Conservation (phyloP, 2,888 invertebrate species). For the Strigamia maritima region DNA sequence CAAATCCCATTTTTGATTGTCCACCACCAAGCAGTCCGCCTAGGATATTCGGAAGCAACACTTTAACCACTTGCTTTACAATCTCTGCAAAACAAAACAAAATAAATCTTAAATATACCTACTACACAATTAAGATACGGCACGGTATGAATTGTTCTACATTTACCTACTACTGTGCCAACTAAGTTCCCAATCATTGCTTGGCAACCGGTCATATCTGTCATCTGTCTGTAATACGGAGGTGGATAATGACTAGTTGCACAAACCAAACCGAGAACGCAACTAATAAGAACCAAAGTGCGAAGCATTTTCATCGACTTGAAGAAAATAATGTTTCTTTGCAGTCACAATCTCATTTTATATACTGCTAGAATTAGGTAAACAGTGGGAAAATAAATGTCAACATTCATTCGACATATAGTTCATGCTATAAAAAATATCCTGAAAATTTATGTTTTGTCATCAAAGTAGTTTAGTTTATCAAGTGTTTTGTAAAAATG, state of each 20-base stretch:
- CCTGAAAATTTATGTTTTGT: background rate
- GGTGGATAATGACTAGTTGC: background rate
- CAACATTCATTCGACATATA: background rate
- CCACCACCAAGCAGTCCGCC: background rate
- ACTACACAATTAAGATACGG: too few species aligned
- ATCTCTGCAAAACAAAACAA: background rate
- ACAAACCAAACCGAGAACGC: background rate
- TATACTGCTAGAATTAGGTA: background rate
- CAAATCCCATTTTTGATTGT: background rate
- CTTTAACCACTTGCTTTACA: background rate
- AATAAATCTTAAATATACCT: background rate
- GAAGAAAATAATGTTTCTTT: background rate
- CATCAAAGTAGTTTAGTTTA: background rate
- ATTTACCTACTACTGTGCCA: background rate
- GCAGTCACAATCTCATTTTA: background rate
- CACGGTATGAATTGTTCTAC: too few species aligned
- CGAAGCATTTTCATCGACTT: background rate
- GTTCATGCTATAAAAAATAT: background rate
- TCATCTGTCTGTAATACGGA: background rate
- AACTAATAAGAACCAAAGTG: background rate
- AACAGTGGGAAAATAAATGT: background rate
- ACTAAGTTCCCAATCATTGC: slow-evolving; percentile 8
- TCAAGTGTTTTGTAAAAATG: too few species aligned
- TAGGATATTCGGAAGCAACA: background rate
- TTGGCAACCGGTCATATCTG: background rate